These are phyloP conservation scores for Montipora capricornis DNA, from an alignment of 64 coral and sea anemone genomes.

Conservation along the genomic window DNA sequence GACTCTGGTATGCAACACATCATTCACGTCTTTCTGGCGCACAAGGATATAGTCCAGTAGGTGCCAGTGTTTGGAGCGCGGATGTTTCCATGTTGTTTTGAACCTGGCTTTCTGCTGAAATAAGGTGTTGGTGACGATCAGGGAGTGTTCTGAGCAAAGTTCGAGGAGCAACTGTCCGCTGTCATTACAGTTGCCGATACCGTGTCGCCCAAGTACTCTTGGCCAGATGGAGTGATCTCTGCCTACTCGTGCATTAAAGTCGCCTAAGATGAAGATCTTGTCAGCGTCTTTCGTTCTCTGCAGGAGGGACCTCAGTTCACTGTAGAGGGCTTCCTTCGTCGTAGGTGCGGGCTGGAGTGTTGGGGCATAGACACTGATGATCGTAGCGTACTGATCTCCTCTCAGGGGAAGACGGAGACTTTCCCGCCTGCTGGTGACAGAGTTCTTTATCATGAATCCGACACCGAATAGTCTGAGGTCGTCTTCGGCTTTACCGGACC, in stretches of 20 bases:
- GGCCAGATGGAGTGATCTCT: background rate
- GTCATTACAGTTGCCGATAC: constrained; percentile 19
- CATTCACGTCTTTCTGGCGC: background rate
- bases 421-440: no score
- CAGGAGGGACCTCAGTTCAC: no score
- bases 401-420: no score
- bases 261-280: background rate
- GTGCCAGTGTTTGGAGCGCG: background rate
- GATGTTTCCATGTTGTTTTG: constrained; percentile 21
- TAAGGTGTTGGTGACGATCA: constrained; percentile 32
- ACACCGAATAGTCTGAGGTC: no score
- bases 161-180: constrained; percentile 33
- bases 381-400: no score
- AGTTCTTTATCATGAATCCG: no score
- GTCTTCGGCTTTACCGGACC: no score
- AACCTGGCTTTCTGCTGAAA: background rate
- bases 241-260: constrained; percentile 31
- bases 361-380: no score
- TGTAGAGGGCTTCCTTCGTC: no score
- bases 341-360: no score
- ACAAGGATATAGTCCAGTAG: background rate
- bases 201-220: background rate
- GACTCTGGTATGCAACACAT: background rate
- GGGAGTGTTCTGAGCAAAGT: background rate
- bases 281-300: no score